A percentile compares a stretch with the other conserved stretches of the same genome.
These are phyloP conservation scores for Scaptomyza cyrtandrae DNA, from an alignment of 2,888 invertebrate species.

Conservation along the genomic window DNA sequence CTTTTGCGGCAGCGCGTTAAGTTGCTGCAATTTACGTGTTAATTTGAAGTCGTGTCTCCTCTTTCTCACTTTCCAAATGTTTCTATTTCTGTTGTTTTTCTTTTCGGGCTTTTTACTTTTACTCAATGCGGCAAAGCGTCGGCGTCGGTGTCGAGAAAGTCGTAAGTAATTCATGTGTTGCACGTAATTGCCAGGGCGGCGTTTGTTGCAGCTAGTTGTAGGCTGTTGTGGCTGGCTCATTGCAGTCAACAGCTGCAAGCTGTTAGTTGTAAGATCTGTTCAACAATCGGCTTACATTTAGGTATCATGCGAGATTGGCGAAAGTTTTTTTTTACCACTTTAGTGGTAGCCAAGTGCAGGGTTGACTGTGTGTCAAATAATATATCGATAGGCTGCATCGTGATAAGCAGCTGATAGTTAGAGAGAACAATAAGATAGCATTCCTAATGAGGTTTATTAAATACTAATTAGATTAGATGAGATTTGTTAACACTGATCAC, in stretches of 20 bases:
- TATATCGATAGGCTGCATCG: conserved; percentile 13
- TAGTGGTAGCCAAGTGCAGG: conserved; percentile 22
- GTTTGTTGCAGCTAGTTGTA: conserved; percentile 14
- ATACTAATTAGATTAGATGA: neutral
- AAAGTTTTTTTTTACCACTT: conserved; percentile 47
- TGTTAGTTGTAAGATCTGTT: conserved; percentile 24
- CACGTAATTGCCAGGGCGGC: conserved; percentile 56
- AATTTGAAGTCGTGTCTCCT: conserved; percentile 73
- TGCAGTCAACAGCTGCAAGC: conserved; percentile 40
- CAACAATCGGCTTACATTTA: conserved; percentile 34
- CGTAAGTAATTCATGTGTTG: conserved; percentile 62
- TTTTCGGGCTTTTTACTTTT: conserved; percentile 9
- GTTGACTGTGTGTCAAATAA: conserved; percentile 4
- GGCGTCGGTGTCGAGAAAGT: conserved; percentile 59
- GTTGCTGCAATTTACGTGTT: conserved; percentile 75
- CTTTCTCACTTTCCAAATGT: conserved; percentile 47
- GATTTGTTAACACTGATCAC: neutral
- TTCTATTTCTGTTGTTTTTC: conserved; percentile 1
- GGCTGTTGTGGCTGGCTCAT: conserved; percentile 15
- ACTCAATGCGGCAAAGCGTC: conserved; percentile 28
- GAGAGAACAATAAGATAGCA: neutral
- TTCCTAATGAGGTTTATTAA: neutral
- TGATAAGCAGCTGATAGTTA: neutral
- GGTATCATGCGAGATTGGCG: conserved; percentile 25
- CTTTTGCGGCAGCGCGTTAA: conserved; percentile 63